Evolutionary conservation across 2,888 invertebrate genomes (phyloP).

Genomic region (Sturmia bella): DNA sequence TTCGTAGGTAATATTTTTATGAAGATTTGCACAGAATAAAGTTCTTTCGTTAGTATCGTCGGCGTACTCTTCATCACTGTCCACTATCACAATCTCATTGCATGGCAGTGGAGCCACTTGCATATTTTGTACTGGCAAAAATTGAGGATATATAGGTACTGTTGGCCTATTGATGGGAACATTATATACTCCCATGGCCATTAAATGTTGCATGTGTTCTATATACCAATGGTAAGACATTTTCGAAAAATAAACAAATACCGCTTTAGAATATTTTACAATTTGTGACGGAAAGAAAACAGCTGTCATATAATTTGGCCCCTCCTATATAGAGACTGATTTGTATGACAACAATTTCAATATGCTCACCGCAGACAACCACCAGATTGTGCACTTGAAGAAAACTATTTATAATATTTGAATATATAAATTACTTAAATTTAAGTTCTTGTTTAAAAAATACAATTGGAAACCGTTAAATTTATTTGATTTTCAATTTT

Average conservation of each 20-base stretch:
- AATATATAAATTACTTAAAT: too few species aligned
- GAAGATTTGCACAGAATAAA: conserved; percentile 91
- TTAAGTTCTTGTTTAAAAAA: too few species aligned
- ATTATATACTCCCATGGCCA: conserved; percentile 7
- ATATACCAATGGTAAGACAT: conserved; percentile 51
- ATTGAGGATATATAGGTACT: not conserved
- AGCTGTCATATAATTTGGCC: too few species aligned
- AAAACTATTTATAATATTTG: too few species aligned
- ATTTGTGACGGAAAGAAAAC: not conserved
- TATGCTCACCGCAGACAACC: too few species aligned
- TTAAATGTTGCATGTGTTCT: conserved; percentile 19
- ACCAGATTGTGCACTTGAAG: too few species aligned
- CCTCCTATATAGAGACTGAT: too few species aligned
- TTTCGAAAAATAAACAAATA: not conserved
- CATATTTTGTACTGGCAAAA: not conserved
- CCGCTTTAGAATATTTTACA: not conserved
- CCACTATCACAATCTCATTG: not conserved
- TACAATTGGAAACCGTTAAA: too few species aligned
- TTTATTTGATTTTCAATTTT: too few species aligned
- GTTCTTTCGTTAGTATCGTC: conserved; percentile 87
- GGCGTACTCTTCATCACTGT: conserved; percentile 78
- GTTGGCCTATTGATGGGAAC: conserved; percentile 4
- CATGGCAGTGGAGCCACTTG: not conserved
- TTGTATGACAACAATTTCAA: too few species aligned
- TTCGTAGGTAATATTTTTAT: conserved; percentile 90